A percentile compares a stretch with the other conserved stretches of the same genome.
These are phyloP conservation scores for Paracentrotus lividus DNA, from an alignment of 53 echinoderm and acorn worm genomes.

Conservation along the genomic window DNA sequence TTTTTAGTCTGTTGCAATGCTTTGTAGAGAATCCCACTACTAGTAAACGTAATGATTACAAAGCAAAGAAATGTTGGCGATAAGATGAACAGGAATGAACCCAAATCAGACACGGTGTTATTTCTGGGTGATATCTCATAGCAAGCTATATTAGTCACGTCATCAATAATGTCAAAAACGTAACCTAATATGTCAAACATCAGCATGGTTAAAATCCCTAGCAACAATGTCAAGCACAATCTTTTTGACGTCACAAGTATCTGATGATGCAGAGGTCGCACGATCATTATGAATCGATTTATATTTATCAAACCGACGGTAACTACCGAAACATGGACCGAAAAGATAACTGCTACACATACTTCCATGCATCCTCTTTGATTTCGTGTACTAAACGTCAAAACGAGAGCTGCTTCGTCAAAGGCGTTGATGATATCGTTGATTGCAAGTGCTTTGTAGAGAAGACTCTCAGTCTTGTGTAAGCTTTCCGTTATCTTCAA, in stretches of 20 bases:
- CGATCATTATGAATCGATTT: constrained; percentile 26
- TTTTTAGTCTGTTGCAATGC: too few relatives aligned
- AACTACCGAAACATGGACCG: neutral
- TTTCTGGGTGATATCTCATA: neutral
- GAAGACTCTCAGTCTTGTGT: neutral
- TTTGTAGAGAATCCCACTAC: neutral
- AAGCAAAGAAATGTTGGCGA: neutral
- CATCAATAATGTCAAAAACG: neutral
- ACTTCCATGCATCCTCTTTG: neutral
- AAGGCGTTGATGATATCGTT: neutral
- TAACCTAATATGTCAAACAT: neutral
- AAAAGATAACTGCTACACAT: neutral
- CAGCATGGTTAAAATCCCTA: neutral
- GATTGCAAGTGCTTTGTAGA: constrained; percentile 8
- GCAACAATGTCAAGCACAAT: neutral
- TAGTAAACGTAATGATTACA: neutral
- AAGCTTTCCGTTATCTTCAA: neutral
- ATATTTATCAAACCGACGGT: neutral
- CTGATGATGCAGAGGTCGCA: neutral
- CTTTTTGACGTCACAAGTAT: neutral
- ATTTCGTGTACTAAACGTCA: neutral
- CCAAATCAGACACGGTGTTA: neutral
- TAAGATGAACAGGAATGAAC: neutral
- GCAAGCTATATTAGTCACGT: too few relatives aligned
- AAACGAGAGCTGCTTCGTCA: neutral